Evolutionary conservation across 2,888 invertebrate species (phyloP).

Genomic region (Diarsia rubi): DNA sequence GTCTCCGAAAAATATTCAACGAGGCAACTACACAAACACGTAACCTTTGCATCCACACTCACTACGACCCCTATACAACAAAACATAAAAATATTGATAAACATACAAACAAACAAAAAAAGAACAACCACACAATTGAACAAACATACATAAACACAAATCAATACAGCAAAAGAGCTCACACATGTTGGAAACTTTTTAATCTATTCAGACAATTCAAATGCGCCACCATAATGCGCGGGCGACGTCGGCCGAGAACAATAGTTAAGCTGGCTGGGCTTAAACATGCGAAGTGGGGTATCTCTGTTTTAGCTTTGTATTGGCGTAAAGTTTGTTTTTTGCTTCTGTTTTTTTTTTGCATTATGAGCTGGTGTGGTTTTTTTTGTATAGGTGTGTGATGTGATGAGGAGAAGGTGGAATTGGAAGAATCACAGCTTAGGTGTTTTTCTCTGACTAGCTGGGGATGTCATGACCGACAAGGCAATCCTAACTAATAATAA

Average conservation of each 20-base stretch:
- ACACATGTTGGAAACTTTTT: conserved; percentile 75
- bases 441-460: not conserved
- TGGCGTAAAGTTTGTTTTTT: conserved; percentile 56
- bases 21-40: not conserved
- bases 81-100: conserved; percentile 23
- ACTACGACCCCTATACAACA: conserved; percentile 22
- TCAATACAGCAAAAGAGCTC: conserved; percentile 71
- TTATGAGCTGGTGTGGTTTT: conserved; percentile 37
- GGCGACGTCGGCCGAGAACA: conserved; percentile 74
- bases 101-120: conserved; percentile 53
- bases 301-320: conserved; percentile 73
- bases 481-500: not conserved
- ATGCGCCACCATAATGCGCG: conserved; percentile 79
- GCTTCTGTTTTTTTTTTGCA: conserved; percentile 51
- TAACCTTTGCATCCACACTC: not conserved
- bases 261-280: conserved; percentile 78
- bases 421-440: not conserved
- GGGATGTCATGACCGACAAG: not conserved
- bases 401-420: not conserved
- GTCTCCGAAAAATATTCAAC: not conserved
- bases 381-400: conserved; percentile 16
- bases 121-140: conserved; percentile 47
- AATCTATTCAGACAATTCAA: conserved; percentile 80
- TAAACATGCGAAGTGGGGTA: conserved; percentile 83
- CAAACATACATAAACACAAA: conserved; percentile 63